These are phyloP conservation scores for Synergus japonicus DNA, from an alignment of 2,888 invertebrate genomes.

Conservation along the genomic window DNA sequence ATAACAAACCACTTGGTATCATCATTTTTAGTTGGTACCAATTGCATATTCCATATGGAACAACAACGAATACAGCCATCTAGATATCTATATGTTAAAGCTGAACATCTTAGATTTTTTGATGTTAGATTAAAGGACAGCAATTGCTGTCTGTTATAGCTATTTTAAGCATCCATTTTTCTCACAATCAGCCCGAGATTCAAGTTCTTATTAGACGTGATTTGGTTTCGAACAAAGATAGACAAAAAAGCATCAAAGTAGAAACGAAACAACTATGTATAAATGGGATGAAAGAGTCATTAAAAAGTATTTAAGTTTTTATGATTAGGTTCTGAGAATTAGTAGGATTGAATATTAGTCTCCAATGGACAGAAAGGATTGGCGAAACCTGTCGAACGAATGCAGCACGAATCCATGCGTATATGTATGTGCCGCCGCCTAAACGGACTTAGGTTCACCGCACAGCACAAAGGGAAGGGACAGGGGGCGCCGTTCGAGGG, in stretches of 20 bases:
- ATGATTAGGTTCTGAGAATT: conserved; percentile 17
- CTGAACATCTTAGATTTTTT: too few relatives aligned
- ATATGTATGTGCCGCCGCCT: conserved; percentile 52
- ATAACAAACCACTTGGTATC: not conserved
- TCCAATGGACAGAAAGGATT: conserved; percentile 24
- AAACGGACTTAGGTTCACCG: conserved; percentile 71
- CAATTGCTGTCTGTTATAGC: too few relatives aligned
- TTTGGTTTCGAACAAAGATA: not conserved
- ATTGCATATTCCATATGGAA: too few relatives aligned
- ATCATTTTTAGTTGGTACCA: too few relatives aligned
- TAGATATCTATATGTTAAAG: too few relatives aligned
- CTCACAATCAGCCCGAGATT: too few relatives aligned
- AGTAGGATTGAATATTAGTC: conserved; percentile 32
- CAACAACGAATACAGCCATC: too few relatives aligned
- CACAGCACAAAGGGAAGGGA: conserved; percentile 74
- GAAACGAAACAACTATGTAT: not conserved
- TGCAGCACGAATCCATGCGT: conserved; percentile 28
- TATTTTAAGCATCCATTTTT: too few relatives aligned
- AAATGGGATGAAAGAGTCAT: not conserved
- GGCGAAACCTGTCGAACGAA: conserved; percentile 45
- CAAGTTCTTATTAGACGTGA: too few relatives aligned
- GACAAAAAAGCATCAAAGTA: not conserved
- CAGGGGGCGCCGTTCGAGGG: conserved; percentile 65
- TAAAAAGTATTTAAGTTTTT: conserved; percentile 4
- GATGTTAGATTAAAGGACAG: too few relatives aligned